Evolutionary conservation across 2,797 vertebrate genomes (phyloP).

Genomic region (Zalophus californianus): DNA sequence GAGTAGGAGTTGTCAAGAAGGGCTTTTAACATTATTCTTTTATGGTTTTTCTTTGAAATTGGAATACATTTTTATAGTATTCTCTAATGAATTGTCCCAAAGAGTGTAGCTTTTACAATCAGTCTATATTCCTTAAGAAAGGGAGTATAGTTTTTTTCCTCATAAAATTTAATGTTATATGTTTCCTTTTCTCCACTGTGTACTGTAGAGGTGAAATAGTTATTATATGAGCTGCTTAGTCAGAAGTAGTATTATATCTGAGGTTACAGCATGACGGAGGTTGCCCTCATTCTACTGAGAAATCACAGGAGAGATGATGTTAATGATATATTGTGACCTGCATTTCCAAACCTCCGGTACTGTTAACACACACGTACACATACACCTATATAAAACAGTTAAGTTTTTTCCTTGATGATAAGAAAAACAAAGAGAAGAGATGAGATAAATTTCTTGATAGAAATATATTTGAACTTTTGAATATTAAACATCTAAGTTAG

Average conservation of each 20-base stretch:
- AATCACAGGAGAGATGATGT: background rate
- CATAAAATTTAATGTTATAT: background rate
- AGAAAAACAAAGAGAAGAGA: background rate
- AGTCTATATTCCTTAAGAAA: background rate
- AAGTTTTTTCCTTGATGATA: background rate
- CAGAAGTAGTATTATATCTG: background rate
- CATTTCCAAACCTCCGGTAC: background rate
- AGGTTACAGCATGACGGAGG: background rate
- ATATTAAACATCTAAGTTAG: conserved; percentile 19
- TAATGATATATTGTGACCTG: background rate
- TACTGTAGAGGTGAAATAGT: background rate
- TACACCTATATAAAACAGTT: background rate
- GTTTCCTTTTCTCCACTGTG: background rate
- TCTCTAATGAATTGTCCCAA: background rate
- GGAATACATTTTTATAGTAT: conserved; percentile 20
- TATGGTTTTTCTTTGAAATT: conserved; percentile 28
- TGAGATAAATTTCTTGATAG: background rate
- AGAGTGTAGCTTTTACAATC: background rate
- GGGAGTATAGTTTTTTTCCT: conserved; percentile 6
- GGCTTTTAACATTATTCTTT: background rate
- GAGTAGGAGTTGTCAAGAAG: background rate
- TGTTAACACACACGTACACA: background rate
- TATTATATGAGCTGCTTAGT: background rate
- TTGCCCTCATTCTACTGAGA: background rate
- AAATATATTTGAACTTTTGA: background rate